Conservation (phyloP, 2,888 invertebrate species). For the Megalurothrips usitatus region DNA sequence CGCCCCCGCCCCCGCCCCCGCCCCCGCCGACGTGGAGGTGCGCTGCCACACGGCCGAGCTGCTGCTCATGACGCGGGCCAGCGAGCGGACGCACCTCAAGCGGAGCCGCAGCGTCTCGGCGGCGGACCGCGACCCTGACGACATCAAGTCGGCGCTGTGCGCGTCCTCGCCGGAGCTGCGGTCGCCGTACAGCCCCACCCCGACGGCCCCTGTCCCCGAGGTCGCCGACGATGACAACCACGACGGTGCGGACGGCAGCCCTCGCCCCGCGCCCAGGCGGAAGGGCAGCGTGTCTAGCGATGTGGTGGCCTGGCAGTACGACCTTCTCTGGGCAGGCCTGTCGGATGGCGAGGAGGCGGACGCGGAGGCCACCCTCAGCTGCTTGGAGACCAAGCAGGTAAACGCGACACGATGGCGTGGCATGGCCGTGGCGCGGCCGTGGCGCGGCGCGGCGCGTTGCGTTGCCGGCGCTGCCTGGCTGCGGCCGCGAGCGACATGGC, state of each 20-base stretch:
- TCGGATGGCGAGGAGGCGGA: conserved; percentile 40
- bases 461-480: no score
- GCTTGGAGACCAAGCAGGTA: conserved; percentile 29
- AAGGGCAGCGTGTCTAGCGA: conserved; percentile 43
- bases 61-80: conserved; percentile 7
- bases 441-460: no score
- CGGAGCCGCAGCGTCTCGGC: background rate
- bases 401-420: background rate
- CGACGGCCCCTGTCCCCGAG: background rate
- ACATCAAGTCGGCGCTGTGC: background rate
- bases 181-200: background rate
- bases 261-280: conserved; percentile 29
- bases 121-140: background rate
- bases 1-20: background rate
- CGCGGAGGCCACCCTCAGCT: background rate
- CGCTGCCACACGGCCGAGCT: background rate
- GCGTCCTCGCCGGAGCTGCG: background rate
- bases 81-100: conserved; percentile 8
- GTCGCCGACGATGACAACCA: background rate
- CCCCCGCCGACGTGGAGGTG: background rate
- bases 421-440: no score
- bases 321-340: conserved; percentile 39
- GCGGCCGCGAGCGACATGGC: no score
- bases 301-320: conserved; percentile 42
- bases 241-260: background rate